These are phyloP conservation scores for Cephus pulcher DNA, from an alignment of 2,888 invertebrate species.

Conservation along the genomic window DNA sequence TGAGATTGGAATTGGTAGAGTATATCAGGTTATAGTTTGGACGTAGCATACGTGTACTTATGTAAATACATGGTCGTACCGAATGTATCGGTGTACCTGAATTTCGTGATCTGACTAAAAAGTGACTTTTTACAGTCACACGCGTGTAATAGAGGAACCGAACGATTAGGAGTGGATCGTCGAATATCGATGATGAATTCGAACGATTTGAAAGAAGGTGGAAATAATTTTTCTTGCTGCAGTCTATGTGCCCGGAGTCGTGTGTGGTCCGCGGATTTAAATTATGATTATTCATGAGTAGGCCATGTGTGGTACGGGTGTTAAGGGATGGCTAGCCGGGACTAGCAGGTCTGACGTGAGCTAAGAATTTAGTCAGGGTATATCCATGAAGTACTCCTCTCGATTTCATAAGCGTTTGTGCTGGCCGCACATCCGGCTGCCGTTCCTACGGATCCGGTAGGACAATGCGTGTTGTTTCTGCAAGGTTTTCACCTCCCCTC, in stretches of 20 bases:
- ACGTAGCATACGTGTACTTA: background rate
- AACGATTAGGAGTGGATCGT: background rate
- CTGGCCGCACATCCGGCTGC: constrained; percentile 50
- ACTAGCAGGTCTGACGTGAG: background rate
- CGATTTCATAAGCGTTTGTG: constrained; percentile 30
- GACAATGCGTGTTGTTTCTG: constrained; percentile 39
- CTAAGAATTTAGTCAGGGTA: background rate
- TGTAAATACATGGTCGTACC: background rate
- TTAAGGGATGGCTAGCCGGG: background rate
- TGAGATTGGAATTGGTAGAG: background rate
- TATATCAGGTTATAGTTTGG: background rate
- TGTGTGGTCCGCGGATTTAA: constrained; percentile 5
- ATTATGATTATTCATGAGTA: constrained; percentile 44
- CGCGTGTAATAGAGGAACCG: background rate
- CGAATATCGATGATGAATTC: background rate
- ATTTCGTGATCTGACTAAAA: background rate
- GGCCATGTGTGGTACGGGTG: constrained; percentile 12
- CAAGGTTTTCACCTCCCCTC: constrained; percentile 7
- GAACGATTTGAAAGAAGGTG: background rate
- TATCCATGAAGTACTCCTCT: background rate
- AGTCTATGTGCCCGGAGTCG: background rate
- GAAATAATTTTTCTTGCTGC: background rate
- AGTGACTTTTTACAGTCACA: background rate
- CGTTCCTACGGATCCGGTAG: constrained; percentile 44
- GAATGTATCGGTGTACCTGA: background rate